Conservation (phyloP, 2,888 invertebrate species). For the Aspidapion aeneum region DNA sequence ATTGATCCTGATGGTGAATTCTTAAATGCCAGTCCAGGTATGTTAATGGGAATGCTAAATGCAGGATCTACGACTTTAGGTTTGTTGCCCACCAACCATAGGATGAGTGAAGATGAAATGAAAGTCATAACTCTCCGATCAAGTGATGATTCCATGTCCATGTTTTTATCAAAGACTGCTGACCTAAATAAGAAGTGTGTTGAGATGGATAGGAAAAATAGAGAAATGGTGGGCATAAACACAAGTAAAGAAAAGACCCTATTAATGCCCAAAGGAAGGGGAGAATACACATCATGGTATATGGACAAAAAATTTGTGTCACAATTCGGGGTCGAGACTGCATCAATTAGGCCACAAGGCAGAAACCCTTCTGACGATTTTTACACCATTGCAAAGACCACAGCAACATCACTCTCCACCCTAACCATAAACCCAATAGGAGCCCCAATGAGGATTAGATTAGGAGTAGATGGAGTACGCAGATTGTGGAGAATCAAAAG, state of each 20-base stretch:
- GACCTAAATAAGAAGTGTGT: constrained; percentile 12
- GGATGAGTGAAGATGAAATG: constrained; percentile 11
- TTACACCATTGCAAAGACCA: no score
- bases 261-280: constrained; percentile 22
- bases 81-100: constrained; percentile 17
- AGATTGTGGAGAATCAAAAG: no score
- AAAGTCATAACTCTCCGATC: constrained; percentile 19
- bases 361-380: no score
- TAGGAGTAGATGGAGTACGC: no score
- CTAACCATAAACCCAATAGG: no score
- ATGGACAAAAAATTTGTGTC: constrained; percentile 25
- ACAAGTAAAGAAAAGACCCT: constrained; percentile 24
- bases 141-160: constrained; percentile 23
- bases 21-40: constrained; percentile 24
- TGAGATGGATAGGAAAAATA: constrained; percentile 11
- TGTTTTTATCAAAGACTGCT: constrained; percentile 11
- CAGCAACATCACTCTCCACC: no score
- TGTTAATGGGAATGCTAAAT: constrained; percentile 35
- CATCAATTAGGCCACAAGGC: constrained; percentile 25
- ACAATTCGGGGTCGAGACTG: constrained; percentile 29
- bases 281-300: constrained; percentile 33
- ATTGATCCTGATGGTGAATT: constrained; percentile 8
- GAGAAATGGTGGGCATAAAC: not conserved
- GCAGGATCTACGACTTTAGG: constrained; percentile 29
- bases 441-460: no score